Evolutionary conservation across 2,888 invertebrate genomes (phyloP), one percentile per base, ranked within the genome.

Genomic region (Clitarchus hookeri): DNA sequence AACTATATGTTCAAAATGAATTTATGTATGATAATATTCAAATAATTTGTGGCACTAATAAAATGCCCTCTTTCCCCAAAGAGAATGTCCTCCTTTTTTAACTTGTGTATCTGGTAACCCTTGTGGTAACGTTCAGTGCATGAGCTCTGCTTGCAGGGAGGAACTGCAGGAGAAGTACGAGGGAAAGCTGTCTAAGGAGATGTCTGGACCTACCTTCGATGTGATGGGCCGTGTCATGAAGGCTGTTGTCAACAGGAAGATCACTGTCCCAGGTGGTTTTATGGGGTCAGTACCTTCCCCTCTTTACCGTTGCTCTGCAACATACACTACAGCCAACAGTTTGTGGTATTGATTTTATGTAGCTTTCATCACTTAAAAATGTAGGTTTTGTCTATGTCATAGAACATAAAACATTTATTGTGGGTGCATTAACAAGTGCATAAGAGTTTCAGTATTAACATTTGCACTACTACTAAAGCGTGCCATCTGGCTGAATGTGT

Each of bases 161-260:
- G 99, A 99, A 90, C 90, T 99, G 44, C 95, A 97, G 90, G 96
- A 97, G 87, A 98, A 98, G 91, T 99, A 97, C 91, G 98, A 98
- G 88, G 97, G 96, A 48, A 98, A 98, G 91, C 93, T 99, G 88
- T 93, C 95, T 16, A 97, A 97, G 91, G 97, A 98, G 91, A 92
- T 99, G 89, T 95, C 95, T 0, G 99, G 99, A 0, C 97, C 97
- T 0, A 97, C 98, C 0, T 99, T 97, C 91, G 99, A 99, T 92
- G 97, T 99, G 2, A 94, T 99, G 87, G 98, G 98, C 23, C 97
- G 97, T 92, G 96, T 99, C 44, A 99, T 99, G 97, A 99, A 99
- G 91, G 97, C 97, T 23, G 95, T 99, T 88, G 97, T 98, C 83
- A 97, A 97, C 89, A 94, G 98, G 88, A 97, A 99, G 91, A 95